Base-by-base conservation (phyloP, 2,113 vertebrate species). In the Ceyx cyanopectus region DNA sequence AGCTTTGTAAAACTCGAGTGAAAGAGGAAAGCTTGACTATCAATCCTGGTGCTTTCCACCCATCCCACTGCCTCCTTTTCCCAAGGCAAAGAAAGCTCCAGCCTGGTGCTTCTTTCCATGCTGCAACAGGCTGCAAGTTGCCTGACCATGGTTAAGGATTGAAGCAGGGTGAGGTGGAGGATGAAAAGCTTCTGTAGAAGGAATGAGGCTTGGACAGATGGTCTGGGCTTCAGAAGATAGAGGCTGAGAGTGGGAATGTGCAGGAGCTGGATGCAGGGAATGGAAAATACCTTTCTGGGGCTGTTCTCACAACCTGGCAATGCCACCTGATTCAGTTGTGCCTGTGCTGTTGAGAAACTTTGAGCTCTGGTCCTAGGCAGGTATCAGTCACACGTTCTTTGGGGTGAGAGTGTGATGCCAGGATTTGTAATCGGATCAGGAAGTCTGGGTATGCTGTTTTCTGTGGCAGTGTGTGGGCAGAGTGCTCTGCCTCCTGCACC, bases 401-500 rank as follows among this genome's bases (percentile, higher is more conserved):
- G 81, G 90, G 62, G 68, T 66, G 65, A 92, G 87, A 37, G 62
- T 88, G 77, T 91, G 90, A 50, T 97, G 94, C 89, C 89, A 93
- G 90, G 80, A 62, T 85, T 95, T 81, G 81, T 96, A 94, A 94
- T 92, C 65, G 41, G 92, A 91, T 94, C 91, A 96, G 89, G 75
- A 89, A n/a, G 91, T 90, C 84, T 95, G 89, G 68, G 82, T 96
- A 66, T 70, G 69, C 14, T 63, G 95, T 86, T 94, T 87, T 76
- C 85, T 82, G 9, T 50, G 87, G 91, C 81, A 72, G 12, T 37
- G 60, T 92, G 94, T 91, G 85, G 94, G 92, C 82, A 91, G 87
- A 87, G 32, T 37, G 43, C 92, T 73, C 89, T 70, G 79, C 87
- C 89, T 91, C 91, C 86, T 4, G 32, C 89, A 93, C 86, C 90